Conservation (phyloP, 2,888 invertebrate species). For the Sarcophaga subvicina region DNA sequence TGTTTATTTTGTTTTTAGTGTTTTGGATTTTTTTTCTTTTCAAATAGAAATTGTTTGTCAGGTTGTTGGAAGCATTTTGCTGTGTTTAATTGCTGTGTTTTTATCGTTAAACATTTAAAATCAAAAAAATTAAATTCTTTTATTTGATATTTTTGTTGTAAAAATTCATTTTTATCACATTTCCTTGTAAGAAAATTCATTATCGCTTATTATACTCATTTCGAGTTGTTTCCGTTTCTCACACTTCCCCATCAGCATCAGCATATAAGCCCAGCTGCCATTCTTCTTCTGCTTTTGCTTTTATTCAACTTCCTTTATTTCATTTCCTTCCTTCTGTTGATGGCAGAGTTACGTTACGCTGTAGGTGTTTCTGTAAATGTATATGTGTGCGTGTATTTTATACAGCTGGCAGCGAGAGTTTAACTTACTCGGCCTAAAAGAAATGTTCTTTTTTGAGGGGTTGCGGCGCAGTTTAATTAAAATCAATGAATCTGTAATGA, state of each 20-base stretch:
- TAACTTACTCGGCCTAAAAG: too few relatives aligned
- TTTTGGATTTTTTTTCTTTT: background rate
- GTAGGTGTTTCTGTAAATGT: background rate
- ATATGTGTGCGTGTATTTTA: background rate
- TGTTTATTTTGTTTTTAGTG: background rate
- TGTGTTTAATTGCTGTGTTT: background rate
- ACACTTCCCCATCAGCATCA: too few relatives aligned
- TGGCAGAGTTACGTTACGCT: background rate
- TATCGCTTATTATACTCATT: slow-evolving; percentile 17
- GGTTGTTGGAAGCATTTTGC: slow-evolving; percentile 34
- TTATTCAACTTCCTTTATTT: slow-evolving; percentile 23
- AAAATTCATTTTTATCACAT: slow-evolving; percentile 21
- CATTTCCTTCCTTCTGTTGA: slow-evolving; percentile 7
- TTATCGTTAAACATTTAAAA: background rate
- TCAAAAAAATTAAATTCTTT: too few relatives aligned
- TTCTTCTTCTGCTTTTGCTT: slow-evolving; percentile 20
- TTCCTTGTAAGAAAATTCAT: slow-evolving; percentile 26
- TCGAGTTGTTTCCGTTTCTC: slow-evolving; percentile 30
- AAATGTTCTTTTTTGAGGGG: background rate
- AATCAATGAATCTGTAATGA: slow-evolving; percentile 57
- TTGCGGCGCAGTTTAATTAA: slow-evolving; percentile 53
- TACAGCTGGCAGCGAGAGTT: background rate
- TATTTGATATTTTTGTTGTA: background rate
- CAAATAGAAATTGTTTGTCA: slow-evolving; percentile 31
- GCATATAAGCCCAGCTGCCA: background rate